Evolutionary conservation across 2,797 vertebrate genomes (phyloP).

Genomic region (Oreochromis mossambicus): DNA sequence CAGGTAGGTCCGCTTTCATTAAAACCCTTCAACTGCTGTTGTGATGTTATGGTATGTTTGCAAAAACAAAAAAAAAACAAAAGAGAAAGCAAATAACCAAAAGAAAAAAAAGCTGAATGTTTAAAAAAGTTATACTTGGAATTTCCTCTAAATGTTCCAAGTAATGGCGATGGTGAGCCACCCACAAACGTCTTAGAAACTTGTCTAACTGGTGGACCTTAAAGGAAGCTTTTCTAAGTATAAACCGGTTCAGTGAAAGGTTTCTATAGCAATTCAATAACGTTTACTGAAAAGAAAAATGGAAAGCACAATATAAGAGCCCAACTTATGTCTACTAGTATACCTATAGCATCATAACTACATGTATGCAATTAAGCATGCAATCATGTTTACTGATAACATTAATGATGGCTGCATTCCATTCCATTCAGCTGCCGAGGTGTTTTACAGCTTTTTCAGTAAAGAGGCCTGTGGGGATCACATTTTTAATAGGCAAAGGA

Average conservation of each 20-base stretch:
- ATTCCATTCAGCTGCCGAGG: not conserved
- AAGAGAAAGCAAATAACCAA: not conserved
- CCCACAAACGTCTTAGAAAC: not conserved
- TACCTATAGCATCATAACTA: not conserved
- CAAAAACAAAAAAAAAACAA: not conserved
- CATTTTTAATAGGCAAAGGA: not conserved
- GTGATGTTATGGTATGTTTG: not conserved
- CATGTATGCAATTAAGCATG: not conserved
- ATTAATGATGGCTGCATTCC: not conserved
- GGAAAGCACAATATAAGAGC: not conserved
- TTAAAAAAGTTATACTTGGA: not conserved
- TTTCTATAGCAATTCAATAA: not conserved
- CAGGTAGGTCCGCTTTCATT: not conserved
- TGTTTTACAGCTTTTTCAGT: not conserved
- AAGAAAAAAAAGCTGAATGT: not conserved
- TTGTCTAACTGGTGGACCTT: not conserved
- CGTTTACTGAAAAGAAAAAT: not conserved
- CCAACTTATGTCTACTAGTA: not conserved
- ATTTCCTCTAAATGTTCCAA: not conserved
- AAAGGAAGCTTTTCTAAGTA: not conserved
- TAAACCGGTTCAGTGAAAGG: not conserved
- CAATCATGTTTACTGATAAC: not conserved
- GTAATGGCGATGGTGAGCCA: not conserved
- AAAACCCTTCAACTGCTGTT: not conserved
- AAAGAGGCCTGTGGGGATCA: not conserved